Conservation (phyloP, 1,140 invertebrate species). For the Neomicropteryx cornuta region DNA sequence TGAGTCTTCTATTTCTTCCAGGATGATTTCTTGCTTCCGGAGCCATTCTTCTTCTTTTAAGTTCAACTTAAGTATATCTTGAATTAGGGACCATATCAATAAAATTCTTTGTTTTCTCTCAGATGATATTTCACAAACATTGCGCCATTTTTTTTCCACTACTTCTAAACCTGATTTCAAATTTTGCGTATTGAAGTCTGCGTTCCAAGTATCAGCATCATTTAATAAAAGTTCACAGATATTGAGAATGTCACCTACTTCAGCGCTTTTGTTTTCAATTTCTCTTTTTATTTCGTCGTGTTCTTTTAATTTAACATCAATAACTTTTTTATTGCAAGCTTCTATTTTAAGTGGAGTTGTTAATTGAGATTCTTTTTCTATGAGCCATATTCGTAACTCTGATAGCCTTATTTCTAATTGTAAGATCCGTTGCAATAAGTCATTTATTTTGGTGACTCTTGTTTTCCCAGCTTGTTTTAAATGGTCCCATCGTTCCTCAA, state of each 20-base stretch:
- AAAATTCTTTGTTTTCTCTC: slow-evolving; percentile 55
- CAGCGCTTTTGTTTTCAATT: slow-evolving; percentile 72
- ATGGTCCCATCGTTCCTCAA: slow-evolving; percentile 64
- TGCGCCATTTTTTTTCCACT: slow-evolving; percentile 72
- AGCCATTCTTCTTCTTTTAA: slow-evolving; percentile 50
- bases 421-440: slow-evolving; percentile 59
- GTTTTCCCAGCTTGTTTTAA: slow-evolving; percentile 55
- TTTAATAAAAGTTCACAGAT: slow-evolving; percentile 68
- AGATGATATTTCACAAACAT: slow-evolving; percentile 62
- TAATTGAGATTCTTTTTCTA: slow-evolving; percentile 60
- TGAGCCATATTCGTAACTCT: slow-evolving; percentile 65
- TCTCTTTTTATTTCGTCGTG: slow-evolving; percentile 68
- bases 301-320: slow-evolving; percentile 60
- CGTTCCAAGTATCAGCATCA: slow-evolving; percentile 61
- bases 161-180: slow-evolving; percentile 59
- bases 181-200: slow-evolving; percentile 59
- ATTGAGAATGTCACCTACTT: slow-evolving; percentile 72
- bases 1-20: slow-evolving; percentile 38
- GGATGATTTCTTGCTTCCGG: slow-evolving; percentile 36
- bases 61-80: slow-evolving; percentile 47
- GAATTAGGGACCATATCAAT: slow-evolving; percentile 53
- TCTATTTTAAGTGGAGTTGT: slow-evolving; percentile 59
- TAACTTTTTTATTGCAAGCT: slow-evolving; percentile 47
- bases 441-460: slow-evolving; percentile 59
- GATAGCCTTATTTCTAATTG: slow-evolving; percentile 63